Evolutionary conservation across 2,113 vertebrate genomes (phyloP), one percentile per base, ranked within the genome.

Genomic region (Ochotona curzoniae): DNA sequence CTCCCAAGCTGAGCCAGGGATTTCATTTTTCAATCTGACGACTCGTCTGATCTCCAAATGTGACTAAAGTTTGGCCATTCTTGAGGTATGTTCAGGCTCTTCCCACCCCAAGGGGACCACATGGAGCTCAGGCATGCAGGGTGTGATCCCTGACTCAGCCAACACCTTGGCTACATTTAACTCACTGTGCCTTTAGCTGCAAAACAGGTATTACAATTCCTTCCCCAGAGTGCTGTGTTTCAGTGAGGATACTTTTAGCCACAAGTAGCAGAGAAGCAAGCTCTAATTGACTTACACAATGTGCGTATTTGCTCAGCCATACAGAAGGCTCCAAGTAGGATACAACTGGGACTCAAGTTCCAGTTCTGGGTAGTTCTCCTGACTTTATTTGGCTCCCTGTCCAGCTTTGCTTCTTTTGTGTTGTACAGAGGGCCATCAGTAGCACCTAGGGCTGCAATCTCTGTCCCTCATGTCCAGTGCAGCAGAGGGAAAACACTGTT

Each of bases 191-290:
- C 47, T 78, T 87, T 67, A 32, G n/a, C 76, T 80, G n/a, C 74
- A 83, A 83, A 74, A 71, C 81, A 13, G 17, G 32, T 83, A 70
- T 84, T 87, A n/a, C 23, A 54, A 0, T 84, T 87, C 3, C n/a
- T 90, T 92, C n/a, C 57, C 54, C 10, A 64, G 89, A 70, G 32
- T 67, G 18, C 18, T 51, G 0, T 32, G 26, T 74, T 90, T 90
- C 90, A 85, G 85, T 93, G 75, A 81, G 69, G 17, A 84, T 93
- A 38, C 69, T 90, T 73, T 96, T 63, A 84, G 63, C 30, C 71
- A 44, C 64, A 90, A 79, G 63, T 82, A 80, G 93, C 70, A 80
- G 66, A 32, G 88, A 95, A 83, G 18, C 57, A 63, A 88, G 84
- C 69, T 74, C 60, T 69, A 60, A 26, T 75, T 70, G 70, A 78